Base-by-base conservation (phyloP, 2,113 vertebrate genomes). In the Smithornis capensis region DNA sequence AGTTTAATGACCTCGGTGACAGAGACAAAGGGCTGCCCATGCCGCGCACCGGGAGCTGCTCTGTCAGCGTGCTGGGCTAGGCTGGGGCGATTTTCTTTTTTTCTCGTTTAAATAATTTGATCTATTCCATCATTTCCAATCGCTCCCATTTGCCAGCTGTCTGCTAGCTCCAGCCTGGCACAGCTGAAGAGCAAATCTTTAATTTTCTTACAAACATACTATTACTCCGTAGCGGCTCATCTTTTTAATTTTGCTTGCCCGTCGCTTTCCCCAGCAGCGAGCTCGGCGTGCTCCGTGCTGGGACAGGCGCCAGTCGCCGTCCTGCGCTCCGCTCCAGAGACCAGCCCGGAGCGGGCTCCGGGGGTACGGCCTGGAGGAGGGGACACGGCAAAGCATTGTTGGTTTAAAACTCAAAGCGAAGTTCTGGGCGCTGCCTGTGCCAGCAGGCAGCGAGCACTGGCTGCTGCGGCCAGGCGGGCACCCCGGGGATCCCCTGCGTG, bases 21-120 rank as follows among this genome's bases (percentile, higher is more conserved):
- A 96, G 92, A 97, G 92, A 98, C 95, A 84, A 91, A 98, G 97
- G 76, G 89, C 83, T 35, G 80, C 75, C 76, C 94, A 60, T 60
- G 97, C 90, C 33, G 83, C 50, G 4, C 65, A 91, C 68, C 81
- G 94, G 94, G 86, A 89, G 65, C 76, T 92, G 95, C 96, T 97
- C 93, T 97, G 96, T 97, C 96, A 97, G 84, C 97, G 92, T 55
- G 90, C 94, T 71, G 75, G 94, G 85, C 94, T 65, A 79, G 73
- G 80, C 81, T 83, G 12, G 88, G 95, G 73, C 42, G 47, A 95
- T 87, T 94, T 96, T 56, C 44, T 87, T 96, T 95, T 80, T 83
- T 33, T 22, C 94, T 90, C 80, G 57, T 97, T 96, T 92, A 92
- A 97, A 97, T 92, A 87, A 96, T 96, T 92, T 90, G 88, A 92